Evolutionary conservation across 2,888 invertebrate species (phyloP), one percentile per base, ranked within the genome.

Genomic region (Habrosyne pyritoides): DNA sequence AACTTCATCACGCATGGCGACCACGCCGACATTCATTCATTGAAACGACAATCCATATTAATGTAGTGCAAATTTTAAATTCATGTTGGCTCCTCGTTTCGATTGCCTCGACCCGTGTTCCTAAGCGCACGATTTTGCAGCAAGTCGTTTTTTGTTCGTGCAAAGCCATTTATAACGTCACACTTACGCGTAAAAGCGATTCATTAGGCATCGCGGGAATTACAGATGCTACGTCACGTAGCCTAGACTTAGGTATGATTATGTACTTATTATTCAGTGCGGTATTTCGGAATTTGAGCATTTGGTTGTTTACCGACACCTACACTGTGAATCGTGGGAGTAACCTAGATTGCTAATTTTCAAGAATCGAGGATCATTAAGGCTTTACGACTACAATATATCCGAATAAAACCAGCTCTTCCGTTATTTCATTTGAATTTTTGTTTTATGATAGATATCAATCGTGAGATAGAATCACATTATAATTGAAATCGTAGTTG

Each of bases 41-140:
- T 89, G 91, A 90, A 91, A 89, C 89, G 79, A 85, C 91, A 82
- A 91, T 91, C 89, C 91, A 92, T 92, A 91, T 91, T 91, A 91
- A 92, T 92, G 91, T 87, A 89, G 87, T 89, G 89, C 91, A 91
- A 90, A 92, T 91, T 92, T 92, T 84, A 83, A 89, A 92, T 92
- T 92, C 92, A 91, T 82, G 84, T 80, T 84, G 86, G 75, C 86
- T 85, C 87, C 79, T 86, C 87, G 79, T 84, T 88, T 87, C 86
- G 86, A 89, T 89, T 83, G 85, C 84, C 75, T 83, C 76, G 81
- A 75, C 71, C 79, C 82, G 78, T 89, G 88, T 89, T 85, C 71
- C 86, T 90, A 86, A 87, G 87, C 88, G 81, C 89, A 89, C 88
- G 89, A 86, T 87, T 90, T 84, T 87, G 90, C 86, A 88, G 87